Evolutionary conservation across 2,888 invertebrate species (phyloP), one percentile per base, ranked within the genome.

Genomic region (Gisinianus flammeolus): DNA sequence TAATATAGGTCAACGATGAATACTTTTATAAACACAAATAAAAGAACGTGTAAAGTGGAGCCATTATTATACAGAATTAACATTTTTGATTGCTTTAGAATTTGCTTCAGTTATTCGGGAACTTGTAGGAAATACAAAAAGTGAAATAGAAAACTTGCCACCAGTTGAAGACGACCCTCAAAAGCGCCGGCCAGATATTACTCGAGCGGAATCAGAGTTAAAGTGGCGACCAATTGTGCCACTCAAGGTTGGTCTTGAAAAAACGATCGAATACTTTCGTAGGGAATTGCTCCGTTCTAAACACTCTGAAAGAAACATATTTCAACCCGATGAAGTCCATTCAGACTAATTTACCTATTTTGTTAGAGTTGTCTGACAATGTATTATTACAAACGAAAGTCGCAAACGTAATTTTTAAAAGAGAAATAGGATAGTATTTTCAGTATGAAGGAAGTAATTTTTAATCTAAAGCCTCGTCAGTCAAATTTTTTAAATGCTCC

Each of bases 141-240:
- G 96, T 87, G 91, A 92, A 85, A 93, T 99, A 79, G 90, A 93
- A 26, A 92, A 94, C 85, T 90, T 93, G 80, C 92, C 94, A 26
- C 94, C 96, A 4, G 94, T 97, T 69, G 93, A 95, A 87, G 99
- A 99, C 87, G 99, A 99, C 89, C 99, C 99, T 0, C 96, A 96
- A 87, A 90, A 96, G 81, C 90, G 99, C 68, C 92, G 93, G 84
- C 99, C 99, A 0, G 96, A 98, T 87, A 99, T 99, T 84, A 91
- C 91, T 0, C 89, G 95, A 77, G 99, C 99, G 3, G 93, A 93
- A 85, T 91, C 91, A 79, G 90, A 92, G 85, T 89, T 99, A 19
- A 90, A 93, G 80, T 99, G 99, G 99, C 91, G 93, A 85, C 98
- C 99, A 10, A 87, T 93, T 91, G 91, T 94, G 19, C 90, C 93